Conservation (phyloP, 1,140 invertebrate genomes). For the Lordiphosa clarofinis region DNA sequence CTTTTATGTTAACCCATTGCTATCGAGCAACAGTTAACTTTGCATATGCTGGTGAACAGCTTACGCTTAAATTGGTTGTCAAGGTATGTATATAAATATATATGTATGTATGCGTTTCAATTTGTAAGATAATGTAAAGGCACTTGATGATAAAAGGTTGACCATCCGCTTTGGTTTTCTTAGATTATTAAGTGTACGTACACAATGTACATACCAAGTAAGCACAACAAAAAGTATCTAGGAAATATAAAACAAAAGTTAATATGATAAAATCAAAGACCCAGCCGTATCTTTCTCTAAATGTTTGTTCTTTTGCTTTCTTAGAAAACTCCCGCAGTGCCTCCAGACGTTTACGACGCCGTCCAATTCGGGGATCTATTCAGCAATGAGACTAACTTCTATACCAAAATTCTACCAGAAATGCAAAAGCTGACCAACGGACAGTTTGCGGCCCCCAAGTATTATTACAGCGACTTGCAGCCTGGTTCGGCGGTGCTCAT, state of each 20-base stretch:
- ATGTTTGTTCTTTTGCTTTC: not conserved
- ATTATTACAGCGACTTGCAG: constrained; percentile 59
- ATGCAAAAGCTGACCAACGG: constrained; percentile 31
- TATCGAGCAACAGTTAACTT: constrained; percentile 48
- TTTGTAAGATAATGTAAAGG: too few species aligned
- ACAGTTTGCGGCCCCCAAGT: constrained; percentile 48
- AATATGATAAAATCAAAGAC: not conserved
- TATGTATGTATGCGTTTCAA: too few species aligned
- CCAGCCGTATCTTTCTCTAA: too few species aligned
- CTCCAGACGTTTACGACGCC: constrained; percentile 30
- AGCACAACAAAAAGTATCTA: too few species aligned
- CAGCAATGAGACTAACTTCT: constrained; percentile 66
- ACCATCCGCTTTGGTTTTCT: too few species aligned
- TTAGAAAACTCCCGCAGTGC: constrained; percentile 63
- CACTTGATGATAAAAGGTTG: too few species aligned
- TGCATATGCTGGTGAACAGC: constrained; percentile 24
- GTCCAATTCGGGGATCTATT: constrained; percentile 57
- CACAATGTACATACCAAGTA: too few species aligned
- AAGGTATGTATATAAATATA: constrained; percentile 38
- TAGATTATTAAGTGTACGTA: too few species aligned
- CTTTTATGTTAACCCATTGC: constrained; percentile 68
- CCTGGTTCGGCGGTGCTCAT: constrained; percentile 35
- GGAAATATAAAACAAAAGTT: not conserved
- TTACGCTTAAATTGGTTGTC: constrained; percentile 44
- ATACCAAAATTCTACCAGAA: constrained; percentile 54